These are phyloP conservation scores for Glaucomys volans DNA, from an alignment of 2,113 vertebrate species.

Conservation along the genomic window DNA sequence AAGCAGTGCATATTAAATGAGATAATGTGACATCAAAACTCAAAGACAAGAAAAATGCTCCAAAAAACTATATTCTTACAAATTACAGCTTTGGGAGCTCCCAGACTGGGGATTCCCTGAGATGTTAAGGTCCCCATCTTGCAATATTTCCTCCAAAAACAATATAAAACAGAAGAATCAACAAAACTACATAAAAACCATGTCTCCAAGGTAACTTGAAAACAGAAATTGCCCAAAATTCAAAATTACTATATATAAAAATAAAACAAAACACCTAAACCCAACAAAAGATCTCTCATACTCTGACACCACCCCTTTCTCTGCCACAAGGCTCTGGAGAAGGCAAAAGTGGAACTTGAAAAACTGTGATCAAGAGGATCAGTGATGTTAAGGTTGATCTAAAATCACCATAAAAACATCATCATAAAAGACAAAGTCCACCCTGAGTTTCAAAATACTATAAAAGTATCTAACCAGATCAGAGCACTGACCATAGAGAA, in stretches of 20 bases:
- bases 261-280: not conserved
- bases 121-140: not conserved
- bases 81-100: not conserved
- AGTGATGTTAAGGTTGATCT: not conserved
- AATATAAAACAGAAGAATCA: not conserved
- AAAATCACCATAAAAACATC: not conserved
- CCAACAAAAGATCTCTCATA: not conserved
- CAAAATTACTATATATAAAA: conserved; percentile 29
- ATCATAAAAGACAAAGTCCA: conserved; percentile 28
- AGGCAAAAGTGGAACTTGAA: not conserved
- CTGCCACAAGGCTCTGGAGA: not conserved
- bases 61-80: not conserved
- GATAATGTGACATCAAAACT: not conserved
- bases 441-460: not conserved
- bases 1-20: not conserved
- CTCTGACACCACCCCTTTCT: not conserved
- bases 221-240: not conserved
- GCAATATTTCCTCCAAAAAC: conserved; percentile 14
- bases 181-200: not conserved
- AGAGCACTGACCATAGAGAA: not conserved
- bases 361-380: not conserved
- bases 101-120: not conserved
- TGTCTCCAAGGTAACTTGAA: not conserved
- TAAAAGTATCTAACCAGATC: not conserved
- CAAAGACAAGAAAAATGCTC: not conserved